Evolutionary conservation across 2,888 invertebrate genomes (phyloP), one percentile per base, ranked within the genome.

Genomic region (Hydriomena furcata): DNA sequence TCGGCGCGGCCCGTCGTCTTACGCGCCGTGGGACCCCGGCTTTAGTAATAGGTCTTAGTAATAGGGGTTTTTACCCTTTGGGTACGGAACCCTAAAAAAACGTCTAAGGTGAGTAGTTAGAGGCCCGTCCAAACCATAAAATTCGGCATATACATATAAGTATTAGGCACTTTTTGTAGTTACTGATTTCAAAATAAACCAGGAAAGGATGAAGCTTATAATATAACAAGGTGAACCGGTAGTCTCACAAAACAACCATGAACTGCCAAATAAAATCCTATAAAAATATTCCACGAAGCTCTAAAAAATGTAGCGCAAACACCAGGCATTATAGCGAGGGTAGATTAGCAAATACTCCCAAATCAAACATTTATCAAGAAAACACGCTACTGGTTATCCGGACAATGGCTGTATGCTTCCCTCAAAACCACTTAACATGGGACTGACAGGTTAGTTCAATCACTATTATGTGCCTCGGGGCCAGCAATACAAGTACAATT

Each of bases 401-500:
- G 72, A 89, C 88, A 89, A 89, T 84, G 66, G 81, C 55, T 61
- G 66, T 70, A 74, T 77, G 78, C 80, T 83, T 76, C 85, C 82
- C 81, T 85, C 83, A 77, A 86, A 86, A 85, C 82, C 86, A 85
- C 88, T 88, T 89, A 90, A 90, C 90, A 84, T 89, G 90, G 90
- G 89, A 75, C 84, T 90, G 90, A 90, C 90, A 90, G 90, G 89
- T 89, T 87, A 84, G 85, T 88, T 88, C 87, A 85, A 85, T 86
- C 84, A 86, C 84, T 84, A 84, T 84, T 84, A 85, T 82, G 79
- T 78, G 74, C 79, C 87, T 77, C 72, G 76, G 66, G 82, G 86
- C 87, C 65, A 76, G 75, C 81, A 80, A 85, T 85, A 80, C 75
- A 78, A 81, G 82, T 84, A 82, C 44, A 58, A n/a, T 82, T 83